Evolutionary conservation across 2,113 vertebrate genomes (phyloP).

Genomic region (Nothobranchius kuhntae): DNA sequence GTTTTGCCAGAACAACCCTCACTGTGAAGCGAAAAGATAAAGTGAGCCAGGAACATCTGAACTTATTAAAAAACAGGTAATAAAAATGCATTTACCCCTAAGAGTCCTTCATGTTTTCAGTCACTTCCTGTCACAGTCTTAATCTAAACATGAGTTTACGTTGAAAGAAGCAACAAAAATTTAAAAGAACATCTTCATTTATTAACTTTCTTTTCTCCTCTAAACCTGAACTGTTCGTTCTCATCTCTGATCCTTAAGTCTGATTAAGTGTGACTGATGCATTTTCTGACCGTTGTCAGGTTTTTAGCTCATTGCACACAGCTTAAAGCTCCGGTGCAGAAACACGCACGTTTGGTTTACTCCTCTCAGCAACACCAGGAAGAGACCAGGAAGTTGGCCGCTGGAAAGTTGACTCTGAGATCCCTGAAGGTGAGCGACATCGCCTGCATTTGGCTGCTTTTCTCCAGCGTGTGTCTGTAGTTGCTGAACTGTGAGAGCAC

Average conservation of each 20-base stretch:
- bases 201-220: too few species aligned
- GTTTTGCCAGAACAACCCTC: conserved; percentile 67
- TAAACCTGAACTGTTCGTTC: too few species aligned
- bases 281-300: conserved; percentile 42
- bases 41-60: conserved; percentile 76
- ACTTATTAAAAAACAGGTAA: conserved; percentile 72
- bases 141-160: too few species aligned
- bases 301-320: conserved; percentile 70
- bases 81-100: not conserved
- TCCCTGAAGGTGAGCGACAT: conserved; percentile 60
- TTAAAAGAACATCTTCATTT: too few species aligned
- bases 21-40: conserved; percentile 52
- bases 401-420: conserved; percentile 51
- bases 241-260: not conserved
- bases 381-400: conserved; percentile 57
- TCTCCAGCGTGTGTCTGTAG: too few species aligned
- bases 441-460: too few species aligned
- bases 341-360: conserved; percentile 23
- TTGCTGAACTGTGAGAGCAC: too few species aligned
- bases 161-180: too few species aligned
- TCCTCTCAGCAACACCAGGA: conserved; percentile 47
- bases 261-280: not conserved
- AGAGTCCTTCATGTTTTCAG: too few species aligned
- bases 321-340: conserved; percentile 70
- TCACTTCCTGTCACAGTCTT: too few species aligned